Evolutionary conservation across 1,140 invertebrate species (phyloP).

Genomic region (Drosophila busckii): DNA sequence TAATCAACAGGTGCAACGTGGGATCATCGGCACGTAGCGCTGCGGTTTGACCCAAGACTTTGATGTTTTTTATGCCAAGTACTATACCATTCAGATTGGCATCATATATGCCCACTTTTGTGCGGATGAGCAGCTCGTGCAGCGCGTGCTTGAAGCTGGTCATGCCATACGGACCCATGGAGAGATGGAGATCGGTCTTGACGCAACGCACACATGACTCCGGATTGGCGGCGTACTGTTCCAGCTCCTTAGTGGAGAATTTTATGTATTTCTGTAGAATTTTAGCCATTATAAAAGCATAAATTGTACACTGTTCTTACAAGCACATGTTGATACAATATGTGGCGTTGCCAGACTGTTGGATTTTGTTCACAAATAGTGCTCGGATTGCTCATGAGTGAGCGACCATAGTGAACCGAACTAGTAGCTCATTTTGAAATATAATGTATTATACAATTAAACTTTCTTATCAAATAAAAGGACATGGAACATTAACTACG

Average conservation of each 20-base stretch:
- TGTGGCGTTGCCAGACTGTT: slow-evolving; percentile 12
- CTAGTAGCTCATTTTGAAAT: too few species aligned
- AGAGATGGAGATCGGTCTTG: slow-evolving; percentile 79
- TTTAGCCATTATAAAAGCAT: slow-evolving; percentile 53
- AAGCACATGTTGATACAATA: slow-evolving; percentile 63
- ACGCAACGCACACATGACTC: slow-evolving; percentile 80
- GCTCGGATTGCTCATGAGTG: too few species aligned
- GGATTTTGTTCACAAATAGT: too few species aligned
- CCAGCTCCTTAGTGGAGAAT: slow-evolving; percentile 60
- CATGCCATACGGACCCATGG: slow-evolving; percentile 81
- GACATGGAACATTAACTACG: too few species aligned
- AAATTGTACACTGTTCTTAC: not conserved
- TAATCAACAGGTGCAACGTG: slow-evolving; percentile 80
- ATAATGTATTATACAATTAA: too few species aligned
- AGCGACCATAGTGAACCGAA: too few species aligned
- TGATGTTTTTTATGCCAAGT: slow-evolving; percentile 82
- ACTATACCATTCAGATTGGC: slow-evolving; percentile 80
- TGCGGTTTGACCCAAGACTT: slow-evolving; percentile 79
- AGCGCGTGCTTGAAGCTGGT: slow-evolving; percentile 79
- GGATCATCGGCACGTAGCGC: slow-evolving; percentile 79
- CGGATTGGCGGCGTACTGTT: slow-evolving; percentile 75
- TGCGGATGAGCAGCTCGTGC: slow-evolving; percentile 76
- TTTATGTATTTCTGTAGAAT: slow-evolving; percentile 72
- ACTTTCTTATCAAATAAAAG: too few species aligned
- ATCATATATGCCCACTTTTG: slow-evolving; percentile 79